Percentiles rank a stretch among this genome's conserved stretches.
Evolutionary conservation across 2,888 invertebrate genomes (phyloP).

Genomic region (Lypha dubia): DNA sequence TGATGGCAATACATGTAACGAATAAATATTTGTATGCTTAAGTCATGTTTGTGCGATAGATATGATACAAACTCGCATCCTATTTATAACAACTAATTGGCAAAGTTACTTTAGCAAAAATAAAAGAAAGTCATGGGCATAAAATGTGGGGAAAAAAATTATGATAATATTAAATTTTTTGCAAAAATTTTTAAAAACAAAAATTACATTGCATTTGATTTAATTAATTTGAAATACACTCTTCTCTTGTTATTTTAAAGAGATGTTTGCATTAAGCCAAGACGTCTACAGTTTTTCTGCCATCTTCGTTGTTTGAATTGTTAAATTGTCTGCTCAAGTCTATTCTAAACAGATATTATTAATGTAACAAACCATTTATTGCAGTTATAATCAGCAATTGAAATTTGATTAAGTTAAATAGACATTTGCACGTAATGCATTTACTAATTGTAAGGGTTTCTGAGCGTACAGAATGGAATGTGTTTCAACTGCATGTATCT

Average conservation of each 20-base stretch:
- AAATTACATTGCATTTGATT: too few relatives aligned
- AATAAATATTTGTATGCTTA: neutral
- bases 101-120: slow-evolving; percentile 34
- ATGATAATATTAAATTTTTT: neutral
- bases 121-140: neutral
- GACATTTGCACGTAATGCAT: slow-evolving; percentile 60
- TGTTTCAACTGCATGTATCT: slow-evolving; percentile 8
- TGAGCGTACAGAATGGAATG: slow-evolving; percentile 3
- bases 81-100: slow-evolving; percentile 42
- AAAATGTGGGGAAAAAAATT: neutral
- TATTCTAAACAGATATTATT: neutral
- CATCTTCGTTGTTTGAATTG: neutral
- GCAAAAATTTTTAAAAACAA: too few relatives aligned
- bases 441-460: slow-evolving; percentile 11
- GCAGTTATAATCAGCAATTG: slow-evolving; percentile 36
- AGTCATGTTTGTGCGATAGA: neutral
- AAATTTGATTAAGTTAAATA: slow-evolving; percentile 60
- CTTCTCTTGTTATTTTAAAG: too few relatives aligned
- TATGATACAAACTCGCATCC: neutral
- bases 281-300: neutral
- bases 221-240: too few relatives aligned
- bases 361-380: slow-evolving; percentile 34
- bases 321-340: neutral
- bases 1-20: slow-evolving; percentile 14
- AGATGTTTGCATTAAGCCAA: too few relatives aligned